A percentile compares a stretch with the other conserved stretches of the same genome.
phyloP scores from a whole-genome alignment of 2,888 invertebrate genomes.

The Papilio demoleus region DNA sequence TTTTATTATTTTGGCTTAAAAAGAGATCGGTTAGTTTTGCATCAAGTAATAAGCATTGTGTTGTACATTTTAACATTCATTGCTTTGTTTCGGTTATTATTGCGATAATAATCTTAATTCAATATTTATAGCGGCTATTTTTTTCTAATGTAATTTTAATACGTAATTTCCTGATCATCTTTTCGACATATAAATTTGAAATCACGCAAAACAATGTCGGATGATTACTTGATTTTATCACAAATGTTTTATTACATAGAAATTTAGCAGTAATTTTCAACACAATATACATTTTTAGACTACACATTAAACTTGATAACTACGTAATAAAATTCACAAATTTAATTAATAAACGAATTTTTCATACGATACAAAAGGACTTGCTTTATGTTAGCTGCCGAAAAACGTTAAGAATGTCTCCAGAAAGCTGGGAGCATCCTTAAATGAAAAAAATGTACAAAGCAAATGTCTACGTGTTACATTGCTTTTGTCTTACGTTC shows the following conservation, averaged over 20 bases:
- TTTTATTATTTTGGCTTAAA: no score
- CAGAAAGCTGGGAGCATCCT: constrained; percentile 21
- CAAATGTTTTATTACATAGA: not conserved
- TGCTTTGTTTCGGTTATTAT: constrained; percentile 56
- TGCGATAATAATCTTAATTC: constrained; percentile 56
- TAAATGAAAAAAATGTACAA: constrained; percentile 32
- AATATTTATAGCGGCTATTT: constrained; percentile 40
- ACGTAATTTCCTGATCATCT: constrained; percentile 32
- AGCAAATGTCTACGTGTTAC: constrained; percentile 18
- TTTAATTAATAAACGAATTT: not conserved
- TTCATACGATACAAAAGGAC: constrained; percentile 3
- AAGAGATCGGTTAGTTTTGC: no score
- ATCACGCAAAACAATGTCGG: constrained; percentile 27
- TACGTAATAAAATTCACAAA: not conserved
- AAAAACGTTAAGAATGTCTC: constrained; percentile 18
- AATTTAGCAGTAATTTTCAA: not conserved
- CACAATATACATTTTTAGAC: not conserved
- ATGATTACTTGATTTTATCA: not conserved
- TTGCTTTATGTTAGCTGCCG: not conserved
- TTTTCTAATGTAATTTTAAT: constrained; percentile 37
- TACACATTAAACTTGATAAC: not conserved
- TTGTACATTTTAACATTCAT: constrained; percentile 54
- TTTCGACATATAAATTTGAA: constrained; percentile 21
- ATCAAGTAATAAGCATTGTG: constrained; percentile 31
- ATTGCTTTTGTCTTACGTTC: constrained; percentile 27